Conservation (phyloP, 2,797 vertebrate genomes). For the Syndactyla subalaris region DNA sequence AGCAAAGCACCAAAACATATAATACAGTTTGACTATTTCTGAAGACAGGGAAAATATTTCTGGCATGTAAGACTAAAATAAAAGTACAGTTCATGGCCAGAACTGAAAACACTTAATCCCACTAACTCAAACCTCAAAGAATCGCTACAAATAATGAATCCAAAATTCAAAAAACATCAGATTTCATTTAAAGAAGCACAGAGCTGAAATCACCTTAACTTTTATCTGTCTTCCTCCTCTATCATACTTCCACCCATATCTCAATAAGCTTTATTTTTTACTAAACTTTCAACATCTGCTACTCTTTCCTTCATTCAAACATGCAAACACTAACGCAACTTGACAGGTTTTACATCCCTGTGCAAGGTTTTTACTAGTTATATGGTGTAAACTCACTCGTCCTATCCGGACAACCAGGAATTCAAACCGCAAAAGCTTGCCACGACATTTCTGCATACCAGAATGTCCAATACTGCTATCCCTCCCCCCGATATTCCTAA, state of each 20-base stretch:
- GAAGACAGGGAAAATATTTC: background rate
- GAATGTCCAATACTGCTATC: fast-evolving
- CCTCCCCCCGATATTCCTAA: fast-evolving
- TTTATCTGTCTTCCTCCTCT: background rate
- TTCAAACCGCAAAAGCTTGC: background rate
- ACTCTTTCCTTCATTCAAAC: background rate
- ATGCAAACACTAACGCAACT: background rate
- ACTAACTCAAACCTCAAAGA: background rate
- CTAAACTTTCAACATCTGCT: background rate
- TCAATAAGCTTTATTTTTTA: background rate
- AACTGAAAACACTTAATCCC: background rate
- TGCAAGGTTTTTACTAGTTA: background rate
- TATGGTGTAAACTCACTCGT: fast-evolving
- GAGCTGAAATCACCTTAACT: background rate
- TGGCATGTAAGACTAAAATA: background rate
- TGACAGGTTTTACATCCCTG: background rate
- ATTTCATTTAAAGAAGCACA: background rate
- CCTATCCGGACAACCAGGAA: background rate
- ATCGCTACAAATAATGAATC: background rate
- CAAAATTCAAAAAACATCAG: background rate
- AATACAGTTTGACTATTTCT: background rate
- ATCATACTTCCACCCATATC: background rate
- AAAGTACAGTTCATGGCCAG: background rate
- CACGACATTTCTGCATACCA: background rate
- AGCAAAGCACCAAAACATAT: background rate